phyloP scores from a whole-genome alignment of 1,140 invertebrate genomes.

The Heliconius hermathena region DNA sequence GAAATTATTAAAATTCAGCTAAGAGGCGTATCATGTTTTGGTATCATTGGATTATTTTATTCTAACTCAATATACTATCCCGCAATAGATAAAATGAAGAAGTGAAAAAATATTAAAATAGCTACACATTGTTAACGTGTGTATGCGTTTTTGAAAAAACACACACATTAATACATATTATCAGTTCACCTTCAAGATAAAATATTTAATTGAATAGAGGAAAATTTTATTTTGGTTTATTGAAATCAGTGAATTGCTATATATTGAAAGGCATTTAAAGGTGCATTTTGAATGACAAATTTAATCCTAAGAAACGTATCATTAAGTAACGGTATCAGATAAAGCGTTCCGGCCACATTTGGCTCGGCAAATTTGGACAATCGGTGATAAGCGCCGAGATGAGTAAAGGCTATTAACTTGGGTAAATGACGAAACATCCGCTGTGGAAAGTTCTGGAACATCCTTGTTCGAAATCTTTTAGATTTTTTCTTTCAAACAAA shows the following conservation, averaged over 20 bases:
- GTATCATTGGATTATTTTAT: background rate
- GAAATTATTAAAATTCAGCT: constrained; percentile 22
- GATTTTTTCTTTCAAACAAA: background rate
- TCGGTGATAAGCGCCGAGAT: constrained; percentile 55
- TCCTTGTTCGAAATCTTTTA: background rate
- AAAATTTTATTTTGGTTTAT: background rate
- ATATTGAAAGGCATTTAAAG: background rate
- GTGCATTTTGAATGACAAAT: background rate
- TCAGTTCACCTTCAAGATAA: background rate
- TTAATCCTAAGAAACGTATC: constrained; percentile 39
- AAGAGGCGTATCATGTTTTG: background rate
- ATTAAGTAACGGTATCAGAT: constrained; percentile 53
- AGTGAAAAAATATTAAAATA: too few species aligned
- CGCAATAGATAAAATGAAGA: too few species aligned
- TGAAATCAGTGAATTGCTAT: background rate
- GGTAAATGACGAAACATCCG: constrained; percentile 31
- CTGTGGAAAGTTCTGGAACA: constrained; percentile 15
- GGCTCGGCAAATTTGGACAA: constrained; percentile 58
- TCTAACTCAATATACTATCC: too few species aligned
- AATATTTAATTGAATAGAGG: background rate
- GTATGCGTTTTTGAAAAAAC: too few species aligned
- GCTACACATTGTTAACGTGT: too few species aligned
- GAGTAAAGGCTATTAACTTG: constrained; percentile 45
- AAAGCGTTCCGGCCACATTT: constrained; percentile 48
- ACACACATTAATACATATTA: background rate